These are phyloP conservation scores for Limnephilus auricula DNA, from an alignment of 2,888 invertebrate genomes.

Conservation along the genomic window DNA sequence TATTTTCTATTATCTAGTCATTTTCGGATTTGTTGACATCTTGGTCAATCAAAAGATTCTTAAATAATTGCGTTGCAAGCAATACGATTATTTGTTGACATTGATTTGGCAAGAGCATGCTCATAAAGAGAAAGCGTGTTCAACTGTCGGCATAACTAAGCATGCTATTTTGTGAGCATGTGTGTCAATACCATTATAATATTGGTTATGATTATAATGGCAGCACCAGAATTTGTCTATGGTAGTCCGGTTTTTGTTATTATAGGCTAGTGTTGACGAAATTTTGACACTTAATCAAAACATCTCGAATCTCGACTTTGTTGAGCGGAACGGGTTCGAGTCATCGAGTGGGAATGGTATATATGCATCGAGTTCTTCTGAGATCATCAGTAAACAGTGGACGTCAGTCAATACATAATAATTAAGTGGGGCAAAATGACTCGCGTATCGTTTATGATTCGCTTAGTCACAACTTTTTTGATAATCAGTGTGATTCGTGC, in stretches of 20 bases:
- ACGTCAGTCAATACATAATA: not conserved
- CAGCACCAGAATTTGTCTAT: not conserved
- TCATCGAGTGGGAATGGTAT: too few relatives aligned
- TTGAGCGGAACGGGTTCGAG: not conserved
- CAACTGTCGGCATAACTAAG: too few relatives aligned
- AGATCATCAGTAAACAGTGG: not conserved
- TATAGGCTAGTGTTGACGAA: not conserved
- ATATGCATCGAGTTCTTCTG: not conserved
- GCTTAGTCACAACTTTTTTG: constrained; percentile 11
- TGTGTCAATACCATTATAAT: too few relatives aligned
- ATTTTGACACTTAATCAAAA: not conserved
- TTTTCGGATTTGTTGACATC: too few relatives aligned
- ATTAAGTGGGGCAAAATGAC: constrained; percentile 30
- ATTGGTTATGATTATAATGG: too few relatives aligned
- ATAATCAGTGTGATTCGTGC: constrained; percentile 29
- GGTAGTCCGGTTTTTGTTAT: not conserved
- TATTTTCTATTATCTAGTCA: too few relatives aligned
- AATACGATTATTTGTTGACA: too few relatives aligned
- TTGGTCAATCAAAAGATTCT: too few relatives aligned
- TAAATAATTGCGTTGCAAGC: too few relatives aligned
- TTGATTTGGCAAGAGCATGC: too few relatives aligned
- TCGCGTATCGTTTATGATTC: constrained; percentile 16
- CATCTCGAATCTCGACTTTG: not conserved
- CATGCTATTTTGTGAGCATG: too few relatives aligned
- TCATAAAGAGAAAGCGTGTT: too few relatives aligned